A percentile compares a stretch with the other conserved stretches of the same genome.
Conservation (phyloP, 1,140 invertebrate genomes). For the Planococcus citri region DNA sequence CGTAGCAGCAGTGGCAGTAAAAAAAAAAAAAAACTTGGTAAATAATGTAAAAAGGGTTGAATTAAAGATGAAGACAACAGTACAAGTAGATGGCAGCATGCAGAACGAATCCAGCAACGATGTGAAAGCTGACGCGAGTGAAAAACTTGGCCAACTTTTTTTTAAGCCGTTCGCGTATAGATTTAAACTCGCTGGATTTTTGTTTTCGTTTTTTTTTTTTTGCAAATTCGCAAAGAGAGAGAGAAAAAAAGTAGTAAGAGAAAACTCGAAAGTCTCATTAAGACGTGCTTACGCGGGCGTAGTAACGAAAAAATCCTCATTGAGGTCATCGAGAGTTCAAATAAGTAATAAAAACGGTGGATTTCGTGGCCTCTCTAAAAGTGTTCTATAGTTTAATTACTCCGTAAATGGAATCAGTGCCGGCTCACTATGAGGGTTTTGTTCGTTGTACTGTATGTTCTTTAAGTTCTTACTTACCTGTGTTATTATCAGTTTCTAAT, state of each 20-base stretch:
- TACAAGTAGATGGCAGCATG: neutral
- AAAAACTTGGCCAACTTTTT: constrained; percentile 5
- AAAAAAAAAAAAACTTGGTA: neutral
- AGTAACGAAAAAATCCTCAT: too few relatives aligned
- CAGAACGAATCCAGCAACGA: neutral
- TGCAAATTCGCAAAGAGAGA: neutral
- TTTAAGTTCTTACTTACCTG: too few relatives aligned
- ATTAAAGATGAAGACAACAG: constrained; percentile 13
- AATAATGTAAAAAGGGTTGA: constrained; percentile 19
- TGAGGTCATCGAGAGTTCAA: too few relatives aligned
- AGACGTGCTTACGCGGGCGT: too few relatives aligned
- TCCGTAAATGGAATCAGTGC: too few relatives aligned
- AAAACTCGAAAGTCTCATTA: neutral
- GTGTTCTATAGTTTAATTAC: too few relatives aligned
- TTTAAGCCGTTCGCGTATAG: neutral
- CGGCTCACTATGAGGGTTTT: too few relatives aligned
- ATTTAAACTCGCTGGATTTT: neutral
- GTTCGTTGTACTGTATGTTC: too few relatives aligned
- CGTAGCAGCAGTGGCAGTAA: too few relatives aligned
- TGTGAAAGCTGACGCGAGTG: constrained; percentile 4
- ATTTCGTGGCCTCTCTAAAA: neutral
- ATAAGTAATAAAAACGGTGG: too few relatives aligned
- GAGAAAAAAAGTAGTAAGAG: neutral
- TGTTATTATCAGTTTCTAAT: too few relatives aligned
- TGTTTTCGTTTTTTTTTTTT: neutral